phyloP scores from a whole-genome alignment of 2,113 vertebrate genomes.

The Loxodonta africana region DNA sequence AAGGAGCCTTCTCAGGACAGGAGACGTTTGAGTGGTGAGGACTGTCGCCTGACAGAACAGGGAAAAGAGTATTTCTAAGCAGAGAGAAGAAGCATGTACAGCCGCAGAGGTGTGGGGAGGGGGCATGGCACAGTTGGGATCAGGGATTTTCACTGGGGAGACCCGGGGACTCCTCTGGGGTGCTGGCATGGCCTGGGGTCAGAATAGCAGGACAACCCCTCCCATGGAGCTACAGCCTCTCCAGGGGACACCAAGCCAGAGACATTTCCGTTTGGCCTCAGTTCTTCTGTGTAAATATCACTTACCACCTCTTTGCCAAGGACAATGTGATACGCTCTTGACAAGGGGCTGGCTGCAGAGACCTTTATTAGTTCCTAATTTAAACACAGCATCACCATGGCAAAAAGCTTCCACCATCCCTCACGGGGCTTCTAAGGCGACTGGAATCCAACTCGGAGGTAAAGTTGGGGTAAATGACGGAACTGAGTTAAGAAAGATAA shows the following conservation, averaged over 20 bases:
- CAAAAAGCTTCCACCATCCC: neutral
- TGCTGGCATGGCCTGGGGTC: neutral
- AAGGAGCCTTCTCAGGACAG: neutral
- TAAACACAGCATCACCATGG: neutral
- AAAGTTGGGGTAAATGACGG: neutral
- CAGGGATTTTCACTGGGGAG: fast-evolving
- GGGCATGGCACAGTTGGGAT: fast-evolving
- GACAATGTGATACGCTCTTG: neutral
- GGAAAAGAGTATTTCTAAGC: neutral
- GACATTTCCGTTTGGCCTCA: neutral
- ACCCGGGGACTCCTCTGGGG: neutral
- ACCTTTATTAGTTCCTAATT: neutral
- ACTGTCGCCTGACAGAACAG: neutral
- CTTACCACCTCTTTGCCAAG: neutral
- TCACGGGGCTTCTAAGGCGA: neutral
- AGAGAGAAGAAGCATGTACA: neutral
- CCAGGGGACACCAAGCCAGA: neutral
- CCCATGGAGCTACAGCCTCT: neutral
- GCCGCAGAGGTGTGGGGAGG: neutral
- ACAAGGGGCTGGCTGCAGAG: neutral
- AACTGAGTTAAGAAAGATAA: neutral
- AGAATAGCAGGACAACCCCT: neutral
- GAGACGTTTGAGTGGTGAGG: neutral
- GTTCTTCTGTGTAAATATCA: neutral
- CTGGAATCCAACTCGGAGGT: neutral